Conservation (phyloP, 2,113 vertebrate species). For the Pardalotus punctatus region DNA sequence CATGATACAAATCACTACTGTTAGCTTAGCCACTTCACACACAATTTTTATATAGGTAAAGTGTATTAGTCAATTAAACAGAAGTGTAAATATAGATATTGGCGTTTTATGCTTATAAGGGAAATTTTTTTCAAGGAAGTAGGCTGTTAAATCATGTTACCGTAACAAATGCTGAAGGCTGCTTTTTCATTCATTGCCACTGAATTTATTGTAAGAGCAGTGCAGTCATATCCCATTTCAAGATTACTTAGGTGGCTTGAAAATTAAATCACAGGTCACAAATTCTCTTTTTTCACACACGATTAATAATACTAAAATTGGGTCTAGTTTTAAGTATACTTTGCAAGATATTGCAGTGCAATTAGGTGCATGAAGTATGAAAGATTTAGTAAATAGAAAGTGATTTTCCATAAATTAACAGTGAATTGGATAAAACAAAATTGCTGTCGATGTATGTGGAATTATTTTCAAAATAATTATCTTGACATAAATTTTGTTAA, state of each 20-base stretch:
- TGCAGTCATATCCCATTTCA: constrained; percentile 66
- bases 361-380: not conserved
- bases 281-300: constrained; percentile 11
- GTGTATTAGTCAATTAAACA: constrained; percentile 56
- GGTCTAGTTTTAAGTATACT: not conserved
- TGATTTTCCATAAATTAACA: not conserved
- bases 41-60: constrained; percentile 14
- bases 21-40: not conserved
- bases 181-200: constrained; percentile 65
- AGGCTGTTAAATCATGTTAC: constrained; percentile 72
- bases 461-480: not conserved
- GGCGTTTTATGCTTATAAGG: constrained; percentile 22
- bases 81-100: constrained; percentile 59
- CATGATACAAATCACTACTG: not conserved
- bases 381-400: not conserved
- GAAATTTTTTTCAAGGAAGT: constrained; percentile 19
- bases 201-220: constrained; percentile 67
- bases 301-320: not conserved
- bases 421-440: not conserved
- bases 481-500: not conserved
- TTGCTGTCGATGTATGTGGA: not conserved
- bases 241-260: constrained; percentile 62
- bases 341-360: not conserved
- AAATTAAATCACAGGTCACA: constrained; percentile 67
- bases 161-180: constrained; percentile 58